Evolutionary conservation across 2,888 invertebrate genomes (phyloP).

Genomic region (Protonemura montana): DNA sequence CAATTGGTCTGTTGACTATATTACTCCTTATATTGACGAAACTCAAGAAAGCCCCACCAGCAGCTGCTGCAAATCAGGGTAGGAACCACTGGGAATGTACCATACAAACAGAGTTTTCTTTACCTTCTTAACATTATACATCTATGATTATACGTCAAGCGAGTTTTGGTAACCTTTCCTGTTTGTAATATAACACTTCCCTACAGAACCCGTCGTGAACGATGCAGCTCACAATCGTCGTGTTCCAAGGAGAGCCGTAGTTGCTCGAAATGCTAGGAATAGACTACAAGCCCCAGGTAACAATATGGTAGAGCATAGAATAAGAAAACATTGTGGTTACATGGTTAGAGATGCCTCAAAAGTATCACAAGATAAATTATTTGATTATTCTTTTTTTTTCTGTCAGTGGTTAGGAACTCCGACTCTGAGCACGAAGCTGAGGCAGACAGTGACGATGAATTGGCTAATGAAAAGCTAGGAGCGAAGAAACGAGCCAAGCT

Average conservation of each 20-base stretch:
- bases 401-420: constrained; percentile 20
- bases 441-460: constrained; percentile 64
- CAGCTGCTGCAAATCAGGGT: neutral
- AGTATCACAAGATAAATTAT: neutral
- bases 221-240: constrained; percentile 48
- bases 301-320: neutral
- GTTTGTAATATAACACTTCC: neutral
- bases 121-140: no score
- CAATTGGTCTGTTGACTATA: neutral
- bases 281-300: constrained; percentile 69
- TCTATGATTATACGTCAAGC: no score
- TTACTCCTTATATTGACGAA: neutral
- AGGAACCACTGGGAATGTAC: neutral
- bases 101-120: neutral
- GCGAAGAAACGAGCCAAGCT: constrained; percentile 94
- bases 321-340: no score
- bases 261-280: constrained; percentile 75
- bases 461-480: constrained; percentile 74
- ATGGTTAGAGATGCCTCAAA: neutral
- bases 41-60: neutral
- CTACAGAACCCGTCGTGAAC: neutral
- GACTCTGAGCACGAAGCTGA: constrained; percentile 58
- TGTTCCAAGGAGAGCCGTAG: constrained; percentile 69
- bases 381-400: neutral
- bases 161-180: neutral